Base-by-base conservation (phyloP, 2,888 invertebrate genomes). In the Synergus itoensis region DNA sequence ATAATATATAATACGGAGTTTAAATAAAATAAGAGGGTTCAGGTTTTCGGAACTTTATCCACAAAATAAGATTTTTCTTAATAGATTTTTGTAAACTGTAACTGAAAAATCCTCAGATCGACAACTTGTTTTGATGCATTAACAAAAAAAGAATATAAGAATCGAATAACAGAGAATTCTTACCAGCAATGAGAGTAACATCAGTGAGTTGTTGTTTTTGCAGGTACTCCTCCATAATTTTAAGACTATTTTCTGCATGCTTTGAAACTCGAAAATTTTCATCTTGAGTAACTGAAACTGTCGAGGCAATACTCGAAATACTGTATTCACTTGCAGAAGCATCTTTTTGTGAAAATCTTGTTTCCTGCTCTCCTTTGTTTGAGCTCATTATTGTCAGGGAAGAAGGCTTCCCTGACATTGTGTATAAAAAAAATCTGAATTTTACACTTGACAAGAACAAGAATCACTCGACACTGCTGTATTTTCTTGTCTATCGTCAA, bases 131-230 rank as follows among this genome's bases (percentile, higher is more conserved):
- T 8, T 53, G 8, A 53, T 8, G 1, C 16, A 7, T 48, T n/a
- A n/a, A 48, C 21, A n/a, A n/a, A 8, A n/a, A 48, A 48, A 14
- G 4, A 53, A 53, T 2, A 7, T 53, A 2, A 53, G 9, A n/a
- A 45, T 14, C 4, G 14, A 18, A 9, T 53, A 18, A n/a, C 8
- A 53, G n/a, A 53, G 53, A 53, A 53, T 73, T 48, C 16, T 92
- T 93, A 90, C 96, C 97, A 82, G 97, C 97, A 86, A 98, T 95
- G 40, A 98, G 94, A 28, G 95, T 95, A 76, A 98, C 96, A 93
- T 98, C 98, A 90, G 97, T 98, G 77, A 98, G 93, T 92, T 97
- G 96, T 87, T 96, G 95, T 81, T 96, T 95, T 89, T 96, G 95
- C 84, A 96, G 94, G 93, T 97, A 98, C 77, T 95, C 94, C 91